Percentiles rank a stretch among this genome's conserved stretches.
Evolutionary conservation across 2,113 vertebrate genomes (phyloP).

Genomic region (rabbit (Oryctolagus cuniculus)): mOryCun1.1 NC_091447.1:16969501-16970000

Average conservation of each 20-base stretch:
- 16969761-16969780: conserved; percentile 30
- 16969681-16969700: background rate
- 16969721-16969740: conserved; percentile 5
- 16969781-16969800: conserved; percentile 14
- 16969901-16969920: background rate
- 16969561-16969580: conserved; percentile 25
- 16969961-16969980: background rate
- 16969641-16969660: background rate
- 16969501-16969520: conserved; percentile 45
- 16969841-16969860: background rate
- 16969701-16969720: background rate
- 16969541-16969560: background rate
- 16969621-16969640: conserved; percentile 45
- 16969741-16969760: conserved; percentile 45
- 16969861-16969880: background rate
- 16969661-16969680: conserved; percentile 16
- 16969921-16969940: conserved; percentile 34
- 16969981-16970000: conserved; percentile 16
- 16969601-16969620: background rate
- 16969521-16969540: conserved; percentile 6
- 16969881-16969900: conserved; percentile 3
- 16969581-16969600: conserved; percentile 31
- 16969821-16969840: background rate
- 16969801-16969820: conserved; percentile 31
- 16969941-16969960: background rate